Base-by-base conservation (phyloP, 2,888 invertebrate species). In the Orthosia gracilis region DNA sequence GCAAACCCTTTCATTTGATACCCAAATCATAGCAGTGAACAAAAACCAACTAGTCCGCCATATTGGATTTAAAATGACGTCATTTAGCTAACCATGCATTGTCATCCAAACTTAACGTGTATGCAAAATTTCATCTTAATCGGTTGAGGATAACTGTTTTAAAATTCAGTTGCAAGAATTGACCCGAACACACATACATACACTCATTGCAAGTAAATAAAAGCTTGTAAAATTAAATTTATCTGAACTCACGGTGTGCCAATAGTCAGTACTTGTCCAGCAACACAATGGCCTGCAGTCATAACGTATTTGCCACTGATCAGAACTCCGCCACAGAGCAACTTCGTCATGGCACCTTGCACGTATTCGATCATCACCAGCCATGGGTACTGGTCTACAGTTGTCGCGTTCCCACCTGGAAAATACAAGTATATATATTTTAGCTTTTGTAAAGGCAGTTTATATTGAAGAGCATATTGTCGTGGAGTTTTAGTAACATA, bases 351-450 rank as follows among this genome's bases (percentile, higher is more conserved):
- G 61, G 79, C 18, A 75, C 62, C 57, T 87, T 87, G 49, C 0
- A 76, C 74, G 85, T 97, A 97, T 61, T 96, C 94, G 21, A 97
- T 91, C 52, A 97, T 87, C 0, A 93, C 96, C 91, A 97, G 88
- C 97, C 97, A 97, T 0, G 97, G 97, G 88, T 96, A 97, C 87
- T 97, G 96, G 61, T 97, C 97, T 5, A 97, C 86, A 0, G 83
- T 78, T 4, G 97, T 94, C 50, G 89, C 91, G 4, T 62, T 87
- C 3, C 94, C 94, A 68, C 93, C 95, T 91, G 71, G 1, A 82
- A 83, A 3, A 67, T 50, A 40, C 3, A 21, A 26, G 13, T 49
- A 13, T 4, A 23, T 9, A 31, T 7, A 9, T 69, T 58, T 52
- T 50, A 72, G 49, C n/a, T 58, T 26, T 58, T 69, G 40, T n/a